Percentiles rank a stretch among this genome's conserved stretches.
Conservation (phyloP, 2,113 vertebrate genomes). For the Sisor rabdophorus region DNA sequence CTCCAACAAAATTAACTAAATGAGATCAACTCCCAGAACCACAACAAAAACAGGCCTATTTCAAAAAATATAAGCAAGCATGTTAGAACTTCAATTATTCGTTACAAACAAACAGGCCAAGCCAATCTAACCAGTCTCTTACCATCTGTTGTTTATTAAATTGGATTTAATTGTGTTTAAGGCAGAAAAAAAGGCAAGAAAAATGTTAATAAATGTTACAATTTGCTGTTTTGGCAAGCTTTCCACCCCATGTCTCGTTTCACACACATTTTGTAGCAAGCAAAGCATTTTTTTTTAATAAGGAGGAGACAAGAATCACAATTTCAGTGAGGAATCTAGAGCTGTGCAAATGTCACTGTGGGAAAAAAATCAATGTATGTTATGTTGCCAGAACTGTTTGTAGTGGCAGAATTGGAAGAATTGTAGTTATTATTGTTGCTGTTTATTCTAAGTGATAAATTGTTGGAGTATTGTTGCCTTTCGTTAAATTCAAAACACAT, state of each 20-base stretch:
- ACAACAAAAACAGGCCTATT: conserved; percentile 24
- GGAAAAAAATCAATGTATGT: conserved; percentile 19
- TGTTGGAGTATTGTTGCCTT: not conserved
- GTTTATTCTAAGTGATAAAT: not conserved
- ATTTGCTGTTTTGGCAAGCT: not conserved
- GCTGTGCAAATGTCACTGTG: conserved; percentile 11
- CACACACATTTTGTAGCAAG: not conserved
- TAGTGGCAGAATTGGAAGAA: conserved; percentile 13
- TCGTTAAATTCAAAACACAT: not conserved
- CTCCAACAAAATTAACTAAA: conserved; percentile 6
- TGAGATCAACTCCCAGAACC: conserved; percentile 14
- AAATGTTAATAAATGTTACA: not conserved
- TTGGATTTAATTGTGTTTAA: conserved; percentile 17
- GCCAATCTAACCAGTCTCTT: conserved; percentile 25
- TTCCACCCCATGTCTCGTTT: not conserved
- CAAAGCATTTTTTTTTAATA: not conserved
- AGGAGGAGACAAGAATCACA: not conserved
- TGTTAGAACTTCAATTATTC: conserved; percentile 28
- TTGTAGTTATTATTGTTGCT: not conserved
- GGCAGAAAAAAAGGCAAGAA: not conserved
- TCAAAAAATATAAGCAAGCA: conserved; percentile 25
- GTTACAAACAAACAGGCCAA: conserved; percentile 22
- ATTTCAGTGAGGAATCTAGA: conserved; percentile 13
- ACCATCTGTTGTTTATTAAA: conserved; percentile 43
- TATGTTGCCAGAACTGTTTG: conserved; percentile 16